Percentiles rank a stretch among this genome's conserved stretches.
These are phyloP conservation scores for Microctenopoma stevenorrisi DNA, from an alignment of 2,797 vertebrate genomes.

Conservation along the genomic window DNA sequence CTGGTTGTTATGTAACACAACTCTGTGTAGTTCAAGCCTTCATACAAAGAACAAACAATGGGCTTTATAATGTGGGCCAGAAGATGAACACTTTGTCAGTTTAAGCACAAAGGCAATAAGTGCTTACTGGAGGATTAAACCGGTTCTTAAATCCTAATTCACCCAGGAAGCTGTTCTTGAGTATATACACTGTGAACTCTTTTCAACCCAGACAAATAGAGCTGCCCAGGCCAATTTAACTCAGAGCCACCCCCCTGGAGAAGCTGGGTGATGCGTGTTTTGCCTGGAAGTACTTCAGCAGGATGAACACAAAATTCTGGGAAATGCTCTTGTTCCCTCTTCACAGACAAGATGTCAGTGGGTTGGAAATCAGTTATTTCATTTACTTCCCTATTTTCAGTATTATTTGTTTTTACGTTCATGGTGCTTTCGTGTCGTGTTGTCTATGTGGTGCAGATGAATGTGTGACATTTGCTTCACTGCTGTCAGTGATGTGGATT, in stretches of 20 bases:
- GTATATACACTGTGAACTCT: slow-evolving; percentile 20
- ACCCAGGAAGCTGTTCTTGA: slow-evolving; percentile 2
- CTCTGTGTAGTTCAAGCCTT: slow-evolving; percentile 31
- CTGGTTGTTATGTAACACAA: slow-evolving; percentile 39
- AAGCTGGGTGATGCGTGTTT: background rate
- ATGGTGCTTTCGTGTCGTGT: no score
- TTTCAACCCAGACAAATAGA: slow-evolving; percentile 7
- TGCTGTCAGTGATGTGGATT: background rate
- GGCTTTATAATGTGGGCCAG: slow-evolving; percentile 36
- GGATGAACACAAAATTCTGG: background rate
- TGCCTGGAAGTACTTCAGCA: background rate
- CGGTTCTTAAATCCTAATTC: slow-evolving; percentile 34
- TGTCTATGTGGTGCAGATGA: no score
- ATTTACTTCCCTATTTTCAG: background rate
- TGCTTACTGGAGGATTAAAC: slow-evolving; percentile 41
- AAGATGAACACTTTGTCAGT: slow-evolving; percentile 23
- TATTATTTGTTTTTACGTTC: no score
- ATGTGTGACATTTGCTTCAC: background rate
- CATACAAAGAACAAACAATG: slow-evolving; percentile 16
- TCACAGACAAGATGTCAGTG: background rate
- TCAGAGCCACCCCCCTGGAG: background rate
- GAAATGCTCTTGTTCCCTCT: background rate
- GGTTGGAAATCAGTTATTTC: no score
- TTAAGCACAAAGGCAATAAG: slow-evolving; percentile 27
- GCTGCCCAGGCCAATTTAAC: slow-evolving; percentile 2